Evolutionary conservation across 2,888 invertebrate genomes (phyloP).

Genomic region (Idaea dimidiata): DNA sequence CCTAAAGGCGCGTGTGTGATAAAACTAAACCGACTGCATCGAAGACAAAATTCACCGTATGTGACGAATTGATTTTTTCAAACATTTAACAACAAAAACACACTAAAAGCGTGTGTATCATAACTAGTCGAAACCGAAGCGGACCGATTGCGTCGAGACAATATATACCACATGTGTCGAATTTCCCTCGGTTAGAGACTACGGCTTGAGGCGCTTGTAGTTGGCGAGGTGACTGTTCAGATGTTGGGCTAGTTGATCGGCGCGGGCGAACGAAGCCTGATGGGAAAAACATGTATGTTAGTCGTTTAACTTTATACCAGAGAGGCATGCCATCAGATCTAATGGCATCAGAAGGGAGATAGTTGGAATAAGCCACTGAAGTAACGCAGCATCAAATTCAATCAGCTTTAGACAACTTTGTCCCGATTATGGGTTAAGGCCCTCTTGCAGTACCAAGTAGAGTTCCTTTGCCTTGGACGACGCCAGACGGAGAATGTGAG

Average conservation of each 20-base stretch:
- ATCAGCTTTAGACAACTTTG: too few species aligned
- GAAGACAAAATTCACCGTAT: not conserved
- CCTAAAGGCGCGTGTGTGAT: not conserved
- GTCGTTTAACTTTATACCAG: too few species aligned
- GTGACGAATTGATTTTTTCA: not conserved
- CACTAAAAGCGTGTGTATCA: not conserved
- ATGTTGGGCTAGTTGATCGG: slow-evolving; percentile 72
- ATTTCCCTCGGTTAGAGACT: not conserved
- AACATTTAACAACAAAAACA: not conserved
- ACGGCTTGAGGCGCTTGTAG: slow-evolving; percentile 73
- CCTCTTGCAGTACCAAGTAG: too few species aligned
- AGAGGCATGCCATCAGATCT: too few species aligned
- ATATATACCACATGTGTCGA: not conserved
- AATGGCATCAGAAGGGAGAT: too few species aligned
- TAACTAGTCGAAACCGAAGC: too few species aligned
- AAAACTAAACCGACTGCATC: not conserved
- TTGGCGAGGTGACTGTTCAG: slow-evolving; percentile 76
- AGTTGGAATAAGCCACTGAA: too few species aligned
- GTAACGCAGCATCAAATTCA: too few species aligned
- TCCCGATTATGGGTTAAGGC: too few species aligned
- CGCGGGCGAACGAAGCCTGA: slow-evolving; percentile 71
- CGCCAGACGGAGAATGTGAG: too few species aligned
- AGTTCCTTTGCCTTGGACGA: too few species aligned
- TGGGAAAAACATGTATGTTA: slow-evolving; percentile 10
- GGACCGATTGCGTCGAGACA: not conserved